A percentile compares a stretch with the other conserved stretches of the same genome.
These are phyloP conservation scores for Rallus limicola DNA, from an alignment of 2,113 vertebrate genomes.

Conservation along the genomic window DNA sequence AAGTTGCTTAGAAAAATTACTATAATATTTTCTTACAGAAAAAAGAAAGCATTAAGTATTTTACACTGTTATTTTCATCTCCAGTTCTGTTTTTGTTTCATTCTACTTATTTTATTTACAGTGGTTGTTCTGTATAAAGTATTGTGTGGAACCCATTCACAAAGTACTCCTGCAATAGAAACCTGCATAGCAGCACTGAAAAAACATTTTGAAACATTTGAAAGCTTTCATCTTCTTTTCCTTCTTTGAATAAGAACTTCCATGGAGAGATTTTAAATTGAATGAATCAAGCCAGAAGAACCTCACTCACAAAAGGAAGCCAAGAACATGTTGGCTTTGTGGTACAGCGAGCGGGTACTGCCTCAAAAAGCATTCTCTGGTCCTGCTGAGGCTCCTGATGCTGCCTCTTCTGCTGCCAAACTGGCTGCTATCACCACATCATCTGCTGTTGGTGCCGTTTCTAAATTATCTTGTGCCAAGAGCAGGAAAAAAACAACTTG, in stretches of 20 bases:
- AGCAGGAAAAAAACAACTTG: constrained; percentile 12
- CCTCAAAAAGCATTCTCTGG: not conserved
- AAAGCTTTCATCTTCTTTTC: not conserved
- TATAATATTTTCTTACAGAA: not conserved
- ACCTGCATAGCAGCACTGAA: not conserved
- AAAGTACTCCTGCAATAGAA: not conserved
- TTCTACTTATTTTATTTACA: not conserved
- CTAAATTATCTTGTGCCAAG: not conserved
- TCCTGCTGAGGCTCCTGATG: constrained; percentile 54
- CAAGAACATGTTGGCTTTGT: constrained; percentile 10
- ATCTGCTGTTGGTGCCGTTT: not conserved
- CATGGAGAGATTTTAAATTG: constrained; percentile 31
- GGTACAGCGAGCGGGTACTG: not conserved
- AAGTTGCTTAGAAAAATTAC: not conserved
- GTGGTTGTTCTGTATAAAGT: not conserved
- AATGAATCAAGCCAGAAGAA: constrained; percentile 46
- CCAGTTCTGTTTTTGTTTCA: not conserved
- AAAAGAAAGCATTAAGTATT: not conserved
- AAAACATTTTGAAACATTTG: not conserved
- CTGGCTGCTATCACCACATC: not conserved
- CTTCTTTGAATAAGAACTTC: constrained; percentile 13
- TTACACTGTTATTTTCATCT: not conserved
- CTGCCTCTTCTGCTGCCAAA: not conserved
- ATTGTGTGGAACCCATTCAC: not conserved
- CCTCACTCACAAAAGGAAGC: not conserved